Conservation (phyloP, 2,797 vertebrate species). For the Microcaecilia unicolor region DNA sequence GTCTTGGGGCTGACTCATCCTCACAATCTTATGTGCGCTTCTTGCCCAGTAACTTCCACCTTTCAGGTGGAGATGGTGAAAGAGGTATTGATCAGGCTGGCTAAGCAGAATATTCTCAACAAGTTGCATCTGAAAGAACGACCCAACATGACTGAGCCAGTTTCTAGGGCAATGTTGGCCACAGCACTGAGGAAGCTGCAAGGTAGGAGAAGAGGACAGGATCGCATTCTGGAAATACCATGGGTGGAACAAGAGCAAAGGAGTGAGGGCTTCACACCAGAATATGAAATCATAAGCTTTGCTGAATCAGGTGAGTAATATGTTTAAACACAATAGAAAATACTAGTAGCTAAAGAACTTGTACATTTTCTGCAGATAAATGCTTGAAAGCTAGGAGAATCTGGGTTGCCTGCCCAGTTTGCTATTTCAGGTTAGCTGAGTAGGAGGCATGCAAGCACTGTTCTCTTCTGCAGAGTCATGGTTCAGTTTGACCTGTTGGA, state of each 20-base stretch:
- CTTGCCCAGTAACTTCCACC: background rate
- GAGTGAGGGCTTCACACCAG: background rate
- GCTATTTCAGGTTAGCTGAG: no score
- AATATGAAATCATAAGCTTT: slow-evolving; percentile 12
- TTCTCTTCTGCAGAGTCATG: no score
- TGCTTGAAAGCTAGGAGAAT: no score
- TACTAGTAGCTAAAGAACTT: no score
- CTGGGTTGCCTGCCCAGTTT: no score
- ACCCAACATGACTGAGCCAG: slow-evolving; percentile 5
- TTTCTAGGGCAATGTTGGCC: slow-evolving; percentile 3
- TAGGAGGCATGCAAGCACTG: no score
- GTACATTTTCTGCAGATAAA: no score
- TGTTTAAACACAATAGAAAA: no score
- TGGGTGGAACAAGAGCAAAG: background rate
- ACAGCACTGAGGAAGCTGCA: background rate
- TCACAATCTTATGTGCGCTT: no score
- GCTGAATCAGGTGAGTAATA: slow-evolving; percentile 5
- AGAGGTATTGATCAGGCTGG: slow-evolving; percentile 4
- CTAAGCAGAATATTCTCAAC: slow-evolving; percentile 8
- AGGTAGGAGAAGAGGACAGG: background rate
- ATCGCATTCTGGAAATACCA: background rate
- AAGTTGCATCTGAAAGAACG: slow-evolving; percentile 7
- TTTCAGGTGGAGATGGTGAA: background rate
- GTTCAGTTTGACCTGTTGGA: no score
- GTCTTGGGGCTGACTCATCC: no score